These are phyloP conservation scores for Phyllostomus hastatus DNA, from an alignment of 2,113 vertebrate species.

Conservation along the genomic window DNA sequence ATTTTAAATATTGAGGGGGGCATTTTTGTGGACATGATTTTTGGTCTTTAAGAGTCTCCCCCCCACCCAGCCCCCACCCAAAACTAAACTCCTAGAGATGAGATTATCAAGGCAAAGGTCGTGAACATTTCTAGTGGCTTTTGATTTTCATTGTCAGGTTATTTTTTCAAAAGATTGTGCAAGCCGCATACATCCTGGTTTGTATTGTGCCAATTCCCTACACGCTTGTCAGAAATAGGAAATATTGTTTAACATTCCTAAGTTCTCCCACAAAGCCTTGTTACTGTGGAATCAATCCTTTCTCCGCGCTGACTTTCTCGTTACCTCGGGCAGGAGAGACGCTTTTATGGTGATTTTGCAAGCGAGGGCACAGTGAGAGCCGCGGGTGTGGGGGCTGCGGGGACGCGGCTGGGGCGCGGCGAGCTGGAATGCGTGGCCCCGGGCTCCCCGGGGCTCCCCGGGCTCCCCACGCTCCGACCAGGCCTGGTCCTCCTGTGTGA, in stretches of 20 bases:
- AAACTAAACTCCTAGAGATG: neutral
- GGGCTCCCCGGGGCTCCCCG: neutral
- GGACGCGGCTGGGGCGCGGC: neutral
- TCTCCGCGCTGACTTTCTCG: neutral
- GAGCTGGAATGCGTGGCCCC: accelerated
- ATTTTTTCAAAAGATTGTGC: neutral
- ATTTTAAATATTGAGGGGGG: neutral
- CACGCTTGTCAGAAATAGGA: neutral
- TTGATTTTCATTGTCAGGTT: neutral
- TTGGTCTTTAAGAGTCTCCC: neutral
- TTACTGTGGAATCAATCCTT: neutral
- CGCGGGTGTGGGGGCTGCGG: too few relatives aligned
- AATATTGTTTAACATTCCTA: neutral
- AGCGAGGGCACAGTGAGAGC: neutral
- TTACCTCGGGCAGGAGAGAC: neutral
- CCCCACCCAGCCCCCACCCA: neutral
- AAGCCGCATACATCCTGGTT: too few relatives aligned
- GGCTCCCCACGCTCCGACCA: neutral
- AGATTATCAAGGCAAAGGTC: neutral
- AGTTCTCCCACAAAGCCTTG: neutral
- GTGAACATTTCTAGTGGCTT: neutral
- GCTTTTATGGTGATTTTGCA: neutral
- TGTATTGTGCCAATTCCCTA: neutral
- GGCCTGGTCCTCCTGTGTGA: neutral
- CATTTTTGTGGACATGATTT: neutral